Base-by-base conservation (phyloP, 2,888 invertebrate genomes). In the Conops quadrifasciatus region DNA sequence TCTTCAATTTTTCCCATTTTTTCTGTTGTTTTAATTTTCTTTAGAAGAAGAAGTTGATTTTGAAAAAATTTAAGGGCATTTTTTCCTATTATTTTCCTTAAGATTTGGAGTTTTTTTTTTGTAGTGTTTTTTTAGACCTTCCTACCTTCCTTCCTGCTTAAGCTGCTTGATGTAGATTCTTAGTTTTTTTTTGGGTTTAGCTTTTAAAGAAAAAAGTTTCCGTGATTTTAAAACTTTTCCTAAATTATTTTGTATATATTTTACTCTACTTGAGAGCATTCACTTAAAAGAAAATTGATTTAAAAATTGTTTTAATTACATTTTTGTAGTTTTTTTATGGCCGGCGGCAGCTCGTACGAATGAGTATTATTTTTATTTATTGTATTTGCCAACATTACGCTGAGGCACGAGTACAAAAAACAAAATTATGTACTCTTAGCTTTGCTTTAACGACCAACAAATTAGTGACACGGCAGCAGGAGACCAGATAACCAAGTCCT, bases 1-100 rank as follows among this genome's bases (percentile, higher is more conserved):
- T 73, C 75, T 75, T 45, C 51, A 28, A 15, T 16, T 16, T 30
- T 36, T 30, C 30, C n/a, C n/a, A n/a, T n/a, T n/a, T n/a, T n/a
- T 43, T 3, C 30, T 62, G 9, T 19, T 28, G 21, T n/a, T 51
- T 24, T 24, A 7, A 21, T 21, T 51, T 28, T 65, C 28, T 51
- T n/a, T 30, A 43, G n/a, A n/a, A 28, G 16, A 11, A 28, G 13
- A n/a, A n/a, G n/a, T n/a, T n/a, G n/a, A n/a, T 65, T 28, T 9
- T 51, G 47, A 16, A n/a, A 4, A 15, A n/a, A n/a, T 49, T 49
- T 19, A n/a, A 49, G n/a, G n/a, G 49, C 7, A n/a, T n/a, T 26
- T 30, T 0, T 28, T 36, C 9, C 36, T 36, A 19, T 49, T 49
- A 49, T 49, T 49, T 49, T n/a, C 19, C 19, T 49, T 49, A 49